Base-by-base conservation (phyloP, 2,113 vertebrate genomes). In the Sebastes schlegelii region DNA sequence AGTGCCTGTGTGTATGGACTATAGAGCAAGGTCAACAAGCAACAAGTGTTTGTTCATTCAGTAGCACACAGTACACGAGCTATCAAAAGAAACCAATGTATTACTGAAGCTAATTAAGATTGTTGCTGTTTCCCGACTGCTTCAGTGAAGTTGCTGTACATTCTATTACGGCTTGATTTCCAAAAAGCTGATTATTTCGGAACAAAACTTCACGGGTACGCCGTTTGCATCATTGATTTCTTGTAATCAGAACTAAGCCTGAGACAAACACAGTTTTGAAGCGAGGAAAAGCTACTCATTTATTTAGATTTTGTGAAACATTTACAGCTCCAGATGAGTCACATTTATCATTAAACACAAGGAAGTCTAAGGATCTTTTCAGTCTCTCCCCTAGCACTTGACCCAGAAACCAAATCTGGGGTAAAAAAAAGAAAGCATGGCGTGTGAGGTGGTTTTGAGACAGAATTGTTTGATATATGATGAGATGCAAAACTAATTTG, bases 291-390 rank as follows among this genome's bases (percentile, higher is more conserved):
- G 77, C 87, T 68, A 61, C 77, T 92, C 79, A 91, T 92, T 94
- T 88, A 91, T 93, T 93, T 90, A 88, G 43, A 77, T 84, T 81
- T 74, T 6, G 64, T 95, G 77, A 92, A 93, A 89, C 75, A 92
- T 94, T 90, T 83, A 91, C 86, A 77, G 67, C 78, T 86, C 43
- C 81, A 90, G 87, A 89, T 89, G 86, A 92, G 66, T 71, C 79
- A 49, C 87, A 92, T 93, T 88, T 86, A 92, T 92, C 88, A 92
- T 89, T 91, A 78, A 93, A 88, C 84, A 83, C 52, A 7, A 77
- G 57, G 57, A 78, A 63, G 75, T 61, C 48, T 40, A 42, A 71
- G 60, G 34, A 83, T 75, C 70, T 23, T 51, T 80, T 75, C 21
- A 23, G 51, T 73, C 60, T 42, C 52, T 54, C 80, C 74, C 74